phyloP scores from a whole-genome alignment of 1,140 invertebrate genomes.

The Patella vulgata region DNA sequence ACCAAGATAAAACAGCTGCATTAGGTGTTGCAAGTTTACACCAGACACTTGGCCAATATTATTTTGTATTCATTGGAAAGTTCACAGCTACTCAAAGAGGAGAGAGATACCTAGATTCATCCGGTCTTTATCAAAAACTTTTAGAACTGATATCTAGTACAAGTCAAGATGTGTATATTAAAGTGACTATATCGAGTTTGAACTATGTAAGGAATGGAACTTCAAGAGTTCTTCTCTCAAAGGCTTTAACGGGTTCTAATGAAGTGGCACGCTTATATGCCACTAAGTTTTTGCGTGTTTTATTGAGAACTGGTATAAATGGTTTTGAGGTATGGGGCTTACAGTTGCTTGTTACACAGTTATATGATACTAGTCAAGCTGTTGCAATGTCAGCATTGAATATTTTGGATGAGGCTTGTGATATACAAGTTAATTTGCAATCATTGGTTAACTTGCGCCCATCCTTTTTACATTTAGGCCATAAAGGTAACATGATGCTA shows the following conservation, averaged over 20 bases:
- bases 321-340: conserved; percentile 79
- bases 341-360: conserved; percentile 80
- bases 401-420: conserved; percentile 91
- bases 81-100: conserved; percentile 81
- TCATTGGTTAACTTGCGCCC: conserved; percentile 80
- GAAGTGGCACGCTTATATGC: conserved; percentile 83
- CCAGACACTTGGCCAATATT: conserved; percentile 89
- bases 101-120: conserved; percentile 76
- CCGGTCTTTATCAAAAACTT: conserved; percentile 80
- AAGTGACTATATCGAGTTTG: conserved; percentile 88
- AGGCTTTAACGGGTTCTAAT: conserved; percentile 65
- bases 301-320: conserved; percentile 73
- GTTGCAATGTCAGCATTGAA: conserved; percentile 82
- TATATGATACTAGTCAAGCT: conserved; percentile 80
- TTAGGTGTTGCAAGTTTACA: conserved; percentile 89
- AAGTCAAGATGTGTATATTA: conserved; percentile 90
- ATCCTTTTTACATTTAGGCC: conserved; percentile 80
- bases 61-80: conserved; percentile 92
- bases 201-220: conserved; percentile 82
- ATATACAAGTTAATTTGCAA: conserved; percentile 83
- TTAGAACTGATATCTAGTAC: conserved; percentile 82
- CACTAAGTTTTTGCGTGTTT: conserved; percentile 87
- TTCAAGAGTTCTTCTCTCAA: conserved; percentile 71
- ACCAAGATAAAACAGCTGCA: conserved; percentile 80
- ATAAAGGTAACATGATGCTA: conserved; percentile 84